phyloP scores from a whole-genome alignment of 2,888 invertebrate genomes.

The Prenolepis imparis region DNA sequence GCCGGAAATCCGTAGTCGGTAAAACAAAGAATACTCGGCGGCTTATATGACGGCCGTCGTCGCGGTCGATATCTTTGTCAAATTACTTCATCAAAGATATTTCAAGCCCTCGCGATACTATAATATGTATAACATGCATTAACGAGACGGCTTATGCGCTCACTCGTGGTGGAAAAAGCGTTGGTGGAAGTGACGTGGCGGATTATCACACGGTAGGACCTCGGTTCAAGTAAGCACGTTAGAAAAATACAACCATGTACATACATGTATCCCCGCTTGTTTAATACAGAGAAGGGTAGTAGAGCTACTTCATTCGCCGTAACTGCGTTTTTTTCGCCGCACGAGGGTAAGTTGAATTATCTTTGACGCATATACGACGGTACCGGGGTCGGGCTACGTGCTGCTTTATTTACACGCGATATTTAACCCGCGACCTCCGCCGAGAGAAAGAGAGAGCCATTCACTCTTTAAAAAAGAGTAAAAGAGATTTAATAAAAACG shows the following conservation, averaged over 20 bases:
- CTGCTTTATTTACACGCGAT: constrained; percentile 25
- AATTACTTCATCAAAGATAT: constrained; percentile 53
- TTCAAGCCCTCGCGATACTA: neutral
- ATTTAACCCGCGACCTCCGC: constrained; percentile 31
- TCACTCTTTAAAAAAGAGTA: neutral
- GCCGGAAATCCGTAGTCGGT: constrained; percentile 48
- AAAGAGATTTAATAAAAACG: constrained; percentile 18
- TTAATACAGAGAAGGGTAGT: constrained; percentile 13
- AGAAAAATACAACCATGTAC: constrained; percentile 38
- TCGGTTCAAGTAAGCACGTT: constrained; percentile 38
- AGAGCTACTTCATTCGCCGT: constrained; percentile 30
- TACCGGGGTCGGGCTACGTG: neutral
- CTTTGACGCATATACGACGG: constrained; percentile 22
- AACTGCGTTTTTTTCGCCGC: constrained; percentile 38
- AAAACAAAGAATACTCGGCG: constrained; percentile 46
- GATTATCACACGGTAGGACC: constrained; percentile 26
- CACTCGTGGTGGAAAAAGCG: constrained; percentile 17
- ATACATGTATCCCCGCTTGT: constrained; percentile 3
- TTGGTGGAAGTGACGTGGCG: constrained; percentile 9
- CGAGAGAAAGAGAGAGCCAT: neutral
- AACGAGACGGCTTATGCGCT: constrained; percentile 14
- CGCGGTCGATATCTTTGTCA: constrained; percentile 47
- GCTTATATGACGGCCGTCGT: neutral
- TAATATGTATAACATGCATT: constrained; percentile 21
- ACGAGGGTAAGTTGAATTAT: constrained; percentile 30